Base-by-base conservation (phyloP, 2,888 invertebrate genomes). In the Leptothorax acervorum region DNA sequence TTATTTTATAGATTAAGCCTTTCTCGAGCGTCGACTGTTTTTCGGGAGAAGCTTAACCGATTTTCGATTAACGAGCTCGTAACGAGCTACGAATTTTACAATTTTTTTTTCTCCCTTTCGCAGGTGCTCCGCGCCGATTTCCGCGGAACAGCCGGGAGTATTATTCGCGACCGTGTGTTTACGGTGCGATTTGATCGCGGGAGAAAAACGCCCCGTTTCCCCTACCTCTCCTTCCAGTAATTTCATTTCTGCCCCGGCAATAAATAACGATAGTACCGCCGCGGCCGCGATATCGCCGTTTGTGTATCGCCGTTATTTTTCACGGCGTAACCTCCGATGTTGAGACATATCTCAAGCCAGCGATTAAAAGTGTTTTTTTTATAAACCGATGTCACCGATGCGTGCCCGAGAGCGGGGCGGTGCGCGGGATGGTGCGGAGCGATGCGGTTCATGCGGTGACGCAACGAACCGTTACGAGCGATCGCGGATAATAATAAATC, bases 301-400 rank as follows among this genome's bases (percentile, higher is more conserved):
- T 78, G 66, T 70, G 66, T 70, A 73, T 66, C 70, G 60, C n/a
- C n/a, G 53, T 66, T 87, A 60, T 86, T 85, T 83, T 83, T 82
- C 51, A 18, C 62, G 0, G 39, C 9, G 76, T 82, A 88, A 89
- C 88, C 86, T 86, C 90, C 83, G 86, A 82, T 86, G 81, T 85
- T 79, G 63, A 45, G 84, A 42, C 76, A 66, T 90, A 86, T 89
- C 60, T 81, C 79, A 39, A 35, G 75, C 53, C 42, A 48, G 57
- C 71, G 86, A 90, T 88, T 90, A 88, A 85, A 83, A 55, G 62
- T 76, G 76, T 85, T 84, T 73, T 73, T 86, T 85, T 79, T 78
- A 84, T 68, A 76, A 88, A 63, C 57, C 66, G 48, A 65, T 68
- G 48, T 75, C 74, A 62, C 28, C 74, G 83, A 74, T 48, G 66